Evolutionary conservation across 2,113 vertebrate species (phyloP), one percentile per base, ranked within the genome.

Genomic region (Chinchilla lanigera): DNA sequence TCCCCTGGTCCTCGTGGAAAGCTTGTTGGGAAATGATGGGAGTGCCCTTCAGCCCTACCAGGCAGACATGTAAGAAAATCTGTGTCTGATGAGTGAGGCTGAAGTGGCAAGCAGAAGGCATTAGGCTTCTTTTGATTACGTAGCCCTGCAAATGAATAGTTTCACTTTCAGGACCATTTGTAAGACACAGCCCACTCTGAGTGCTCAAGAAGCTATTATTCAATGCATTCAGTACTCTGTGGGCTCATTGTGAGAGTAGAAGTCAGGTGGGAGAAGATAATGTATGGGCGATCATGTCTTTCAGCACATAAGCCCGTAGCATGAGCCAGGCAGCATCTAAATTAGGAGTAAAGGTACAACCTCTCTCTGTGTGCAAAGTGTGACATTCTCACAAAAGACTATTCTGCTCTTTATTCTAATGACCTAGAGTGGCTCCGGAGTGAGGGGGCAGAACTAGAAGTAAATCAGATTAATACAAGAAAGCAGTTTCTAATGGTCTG

Each of bases 21-120:
- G 47, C 81, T 93, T 96, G 96, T 94, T 50, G 87, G 92, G 86
- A 98, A 97, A 95, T 94, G 0, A 85, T 96, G 56, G 67, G 97
- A 98, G 95, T 93, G 60, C 60, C 92, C 56, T 95, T 97, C 96
- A 92, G 77, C 73, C 50, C 98, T 81, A 69, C 30, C 93, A 86
- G 94, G 93, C 92, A 96, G 60, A 56, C 82, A 14, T 78, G 85
- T 92, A 35, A 77, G 97, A 77, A 97, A 97, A 71, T 35, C n/a
- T 17, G 6, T 96, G 67, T 24, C 19, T 56, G 81, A 28, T 87
- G 52, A 92, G 47, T 85, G 65, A 44, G 44, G 14, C 54, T 87
- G 63, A 44, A 4, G 0, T 63, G 88, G 71, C 3, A 38, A 88
- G 4, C 75, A 92, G 87, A 61, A 58, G 20, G 2, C 58, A 0